A percentile compares a stretch with the other conserved stretches of the same genome.
Evolutionary conservation across 2,888 invertebrate genomes (phyloP).

Genomic region (Argyresthia goedartella): DNA sequence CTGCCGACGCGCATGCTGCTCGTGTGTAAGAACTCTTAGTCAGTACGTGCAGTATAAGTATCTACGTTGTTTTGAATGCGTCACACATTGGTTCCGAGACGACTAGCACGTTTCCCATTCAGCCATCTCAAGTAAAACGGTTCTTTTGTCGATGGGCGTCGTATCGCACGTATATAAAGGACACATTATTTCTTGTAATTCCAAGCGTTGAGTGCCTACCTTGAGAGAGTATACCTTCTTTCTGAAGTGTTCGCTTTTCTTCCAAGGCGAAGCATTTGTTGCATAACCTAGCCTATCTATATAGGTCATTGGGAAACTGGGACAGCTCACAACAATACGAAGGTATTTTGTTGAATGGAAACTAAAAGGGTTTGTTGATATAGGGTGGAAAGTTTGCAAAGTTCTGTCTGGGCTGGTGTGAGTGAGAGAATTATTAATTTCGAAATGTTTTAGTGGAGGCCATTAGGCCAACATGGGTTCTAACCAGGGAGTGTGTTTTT

Average conservation of each 20-base stretch:
- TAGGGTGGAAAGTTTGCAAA: too few relatives aligned
- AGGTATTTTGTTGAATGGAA: conserved; percentile 16
- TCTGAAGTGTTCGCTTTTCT: conserved; percentile 26
- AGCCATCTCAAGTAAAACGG: background rate
- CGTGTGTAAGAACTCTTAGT: too few relatives aligned
- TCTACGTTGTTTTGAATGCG: background rate
- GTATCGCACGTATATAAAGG: conserved; percentile 19
- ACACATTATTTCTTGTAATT: conserved; percentile 35
- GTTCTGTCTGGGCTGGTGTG: too few relatives aligned
- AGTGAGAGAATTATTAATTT: too few relatives aligned
- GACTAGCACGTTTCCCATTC: background rate
- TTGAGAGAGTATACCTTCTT: conserved; percentile 25
- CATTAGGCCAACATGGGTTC: too few relatives aligned
- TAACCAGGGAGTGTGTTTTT: too few relatives aligned
- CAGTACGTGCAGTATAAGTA: too few relatives aligned
- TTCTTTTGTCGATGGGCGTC: conserved; percentile 14
- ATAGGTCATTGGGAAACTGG: too few relatives aligned
- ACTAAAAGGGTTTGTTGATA: background rate
- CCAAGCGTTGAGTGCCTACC: conserved; percentile 18
- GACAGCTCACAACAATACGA: background rate
- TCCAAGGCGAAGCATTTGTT: conserved; percentile 11
- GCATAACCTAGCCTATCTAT: too few relatives aligned
- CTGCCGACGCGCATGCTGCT: too few relatives aligned
- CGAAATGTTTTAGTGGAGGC: too few relatives aligned
- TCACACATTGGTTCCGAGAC: background rate